Base-by-base conservation (phyloP, 2,113 vertebrate genomes). In the Ceuthmochares aereus region DNA sequence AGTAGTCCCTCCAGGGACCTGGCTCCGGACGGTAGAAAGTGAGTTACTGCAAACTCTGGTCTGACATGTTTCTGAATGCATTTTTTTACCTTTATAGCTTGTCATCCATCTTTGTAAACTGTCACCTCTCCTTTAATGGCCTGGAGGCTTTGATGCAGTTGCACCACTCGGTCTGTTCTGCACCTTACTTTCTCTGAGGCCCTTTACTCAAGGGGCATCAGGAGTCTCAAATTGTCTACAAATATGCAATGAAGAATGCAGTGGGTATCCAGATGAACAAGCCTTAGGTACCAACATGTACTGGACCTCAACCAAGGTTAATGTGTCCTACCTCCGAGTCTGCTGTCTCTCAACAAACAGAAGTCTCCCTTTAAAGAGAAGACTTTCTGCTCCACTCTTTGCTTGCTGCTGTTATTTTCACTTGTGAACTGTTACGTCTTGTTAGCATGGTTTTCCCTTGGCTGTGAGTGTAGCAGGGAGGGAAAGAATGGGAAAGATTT, bases 21-120 rank as follows among this genome's bases (percentile, higher is more conserved):
- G 43, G 8, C 32, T 78, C 14, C 8, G 49, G 34, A 27, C 7
- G 32, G 15, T 14, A 63, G 55, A 47, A 83, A 32, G 32, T 1
- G 6, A 23, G 15, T 63, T 74, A 15, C 66, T 68, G 29, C n/a
- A 27, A 15, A 42, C 18, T 78, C 32, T 68, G 36, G 7, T 8
- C n/a, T 29, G 21, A 26, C 1, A 13, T 19, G 1, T 54, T 62
- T 83, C 23, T 63, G 25, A 74, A 40, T 6, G 2, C 1, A 0
- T 29, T 73, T 74, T 87, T 43, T 15, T 84, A 12, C 42, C 36
- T 56, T 37, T 10, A 12, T 58, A 62, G 15, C 23, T 23, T 45
- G 12, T 40, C 2, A 2, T 69, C 10, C 8, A 6, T 36, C 9
- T 26, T 17, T 58, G 32, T 56, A 51, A 23, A 12, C 25, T 45